These are phyloP conservation scores for Podiceps cristatus DNA, from an alignment of 2,113 vertebrate species.

Conservation along the genomic window DNA sequence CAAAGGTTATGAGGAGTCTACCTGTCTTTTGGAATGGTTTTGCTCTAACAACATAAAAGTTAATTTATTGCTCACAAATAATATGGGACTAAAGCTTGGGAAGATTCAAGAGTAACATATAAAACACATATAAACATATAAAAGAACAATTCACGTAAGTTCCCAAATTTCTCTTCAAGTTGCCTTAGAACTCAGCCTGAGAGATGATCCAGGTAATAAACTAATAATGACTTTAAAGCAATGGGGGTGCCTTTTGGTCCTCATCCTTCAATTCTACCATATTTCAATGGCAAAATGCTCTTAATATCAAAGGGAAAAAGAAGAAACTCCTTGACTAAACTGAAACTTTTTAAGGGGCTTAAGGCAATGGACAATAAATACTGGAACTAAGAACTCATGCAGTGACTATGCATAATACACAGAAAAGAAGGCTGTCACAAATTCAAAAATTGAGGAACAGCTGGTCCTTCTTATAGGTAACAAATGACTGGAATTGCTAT, in stretches of 20 bases:
- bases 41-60: background rate
- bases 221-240: background rate
- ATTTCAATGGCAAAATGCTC: background rate
- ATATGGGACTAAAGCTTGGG: background rate
- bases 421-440: background rate
- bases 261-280: background rate
- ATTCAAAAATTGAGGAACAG: background rate
- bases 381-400: background rate
- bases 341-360: background rate
- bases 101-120: background rate
- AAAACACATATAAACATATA: background rate
- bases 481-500: background rate
- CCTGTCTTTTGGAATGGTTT: background rate
- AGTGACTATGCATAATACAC: background rate
- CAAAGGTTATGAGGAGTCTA: background rate
- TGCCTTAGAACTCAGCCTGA: background rate
- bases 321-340: background rate
- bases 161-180: background rate
- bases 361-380: background rate
- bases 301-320: background rate
- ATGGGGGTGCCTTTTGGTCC: background rate
- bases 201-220: background rate
- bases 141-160: background rate
- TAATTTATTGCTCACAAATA: background rate
- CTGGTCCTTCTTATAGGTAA: background rate